phyloP scores from a whole-genome alignment of 2,797 vertebrate species.

The Sebastes alutus region DNA sequence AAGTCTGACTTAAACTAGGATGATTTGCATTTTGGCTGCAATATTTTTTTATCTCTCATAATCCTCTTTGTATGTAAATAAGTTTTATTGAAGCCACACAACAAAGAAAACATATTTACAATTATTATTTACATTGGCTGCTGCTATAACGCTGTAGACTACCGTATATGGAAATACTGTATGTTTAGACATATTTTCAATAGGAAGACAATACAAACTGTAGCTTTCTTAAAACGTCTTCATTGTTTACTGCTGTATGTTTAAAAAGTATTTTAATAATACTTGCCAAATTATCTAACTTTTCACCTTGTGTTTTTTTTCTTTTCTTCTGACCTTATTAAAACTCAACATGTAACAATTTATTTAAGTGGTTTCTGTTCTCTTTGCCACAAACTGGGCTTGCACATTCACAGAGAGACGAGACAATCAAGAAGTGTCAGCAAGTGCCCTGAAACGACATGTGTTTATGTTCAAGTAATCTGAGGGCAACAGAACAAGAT shows the following conservation, averaged over 20 bases:
- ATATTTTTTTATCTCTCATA: conserved; percentile 22
- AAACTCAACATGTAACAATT: neutral
- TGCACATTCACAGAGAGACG: neutral
- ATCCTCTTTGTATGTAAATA: conserved; percentile 59
- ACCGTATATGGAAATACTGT: neutral
- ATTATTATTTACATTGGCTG: conserved; percentile 22
- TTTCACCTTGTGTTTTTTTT: neutral
- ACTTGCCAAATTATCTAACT: neutral
- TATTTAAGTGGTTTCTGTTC: neutral
- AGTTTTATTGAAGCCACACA: conserved; percentile 18
- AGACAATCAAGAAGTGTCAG: neutral
- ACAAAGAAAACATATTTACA: conserved; percentile 24
- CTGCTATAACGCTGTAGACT: neutral
- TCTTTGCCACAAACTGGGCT: neutral
- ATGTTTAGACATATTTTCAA: neutral
- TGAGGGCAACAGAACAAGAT: too few species aligned
- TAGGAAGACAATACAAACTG: neutral
- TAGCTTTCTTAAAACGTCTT: neutral
- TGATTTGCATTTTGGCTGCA: conserved; percentile 26
- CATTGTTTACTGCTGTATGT: neutral
- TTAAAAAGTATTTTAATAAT: neutral
- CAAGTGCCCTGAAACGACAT: neutral
- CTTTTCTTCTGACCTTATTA: neutral
- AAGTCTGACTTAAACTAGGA: conserved; percentile 13
- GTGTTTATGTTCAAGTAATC: neutral